phyloP scores from a whole-genome alignment of 2,113 vertebrate species.

The Prionailurus bengalensis region DNA sequence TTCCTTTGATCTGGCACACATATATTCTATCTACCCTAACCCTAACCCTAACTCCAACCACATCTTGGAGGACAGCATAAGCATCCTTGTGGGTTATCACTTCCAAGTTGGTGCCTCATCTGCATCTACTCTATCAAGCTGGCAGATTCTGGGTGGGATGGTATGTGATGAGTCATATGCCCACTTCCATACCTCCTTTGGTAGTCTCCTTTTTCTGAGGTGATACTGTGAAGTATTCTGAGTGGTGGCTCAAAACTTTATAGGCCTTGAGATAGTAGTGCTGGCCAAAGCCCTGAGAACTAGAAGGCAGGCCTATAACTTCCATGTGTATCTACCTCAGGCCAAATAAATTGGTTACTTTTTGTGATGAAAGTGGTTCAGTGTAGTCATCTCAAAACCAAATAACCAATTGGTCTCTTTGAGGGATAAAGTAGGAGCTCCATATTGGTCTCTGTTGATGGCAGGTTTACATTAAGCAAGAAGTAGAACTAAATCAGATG shows the following conservation, averaged over 20 bases:
- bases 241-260: background rate
- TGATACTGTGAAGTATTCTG: background rate
- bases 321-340: background rate
- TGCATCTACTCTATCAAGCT: background rate
- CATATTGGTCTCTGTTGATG: background rate
- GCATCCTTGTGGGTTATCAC: background rate
- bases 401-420: background rate
- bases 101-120: background rate
- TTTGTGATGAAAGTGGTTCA: background rate
- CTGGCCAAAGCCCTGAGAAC: background rate
- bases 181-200: background rate
- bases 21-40: background rate
- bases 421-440: background rate
- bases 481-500: background rate
- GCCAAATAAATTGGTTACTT: background rate
- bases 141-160: background rate
- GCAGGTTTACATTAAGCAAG: background rate
- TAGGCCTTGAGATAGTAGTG: background rate
- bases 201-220: background rate
- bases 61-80: background rate
- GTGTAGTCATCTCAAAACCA: background rate
- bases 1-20: background rate
- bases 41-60: no score
- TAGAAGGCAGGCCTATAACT: background rate
- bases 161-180: background rate